Evolutionary conservation across 2,888 invertebrate species (phyloP).

Genomic region (Apodemia zela): DNA sequence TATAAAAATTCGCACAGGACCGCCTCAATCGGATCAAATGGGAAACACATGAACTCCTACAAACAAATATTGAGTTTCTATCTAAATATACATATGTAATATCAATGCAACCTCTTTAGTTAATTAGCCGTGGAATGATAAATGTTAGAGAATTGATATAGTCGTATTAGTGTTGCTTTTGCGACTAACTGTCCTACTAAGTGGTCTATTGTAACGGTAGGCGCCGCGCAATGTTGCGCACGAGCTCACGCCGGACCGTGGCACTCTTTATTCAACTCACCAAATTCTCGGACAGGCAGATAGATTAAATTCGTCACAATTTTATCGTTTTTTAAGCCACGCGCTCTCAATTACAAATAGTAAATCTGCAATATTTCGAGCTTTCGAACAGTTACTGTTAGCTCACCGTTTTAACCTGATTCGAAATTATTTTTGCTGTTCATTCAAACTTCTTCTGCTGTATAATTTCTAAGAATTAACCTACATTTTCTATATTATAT

Average conservation of each 20-base stretch:
- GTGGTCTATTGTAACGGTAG: slow-evolving; percentile 66
- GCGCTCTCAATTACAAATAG: slow-evolving; percentile 36
- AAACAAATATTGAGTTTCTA: background rate
- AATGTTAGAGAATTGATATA: slow-evolving; percentile 23
- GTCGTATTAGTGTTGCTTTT: slow-evolving; percentile 29
- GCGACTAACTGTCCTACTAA: slow-evolving; percentile 55
- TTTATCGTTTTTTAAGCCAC: slow-evolving; percentile 39
- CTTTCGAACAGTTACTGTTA: slow-evolving; percentile 39
- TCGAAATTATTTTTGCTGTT: slow-evolving; percentile 8
- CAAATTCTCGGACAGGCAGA: slow-evolving; percentile 49
- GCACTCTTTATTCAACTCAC: slow-evolving; percentile 39
- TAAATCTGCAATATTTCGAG: slow-evolving; percentile 36
- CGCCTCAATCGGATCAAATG: background rate
- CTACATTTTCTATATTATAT: background rate
- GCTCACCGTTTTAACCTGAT: slow-evolving; percentile 33
- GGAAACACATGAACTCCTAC: background rate
- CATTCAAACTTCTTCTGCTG: background rate
- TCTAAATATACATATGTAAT: background rate
- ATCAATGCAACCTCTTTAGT: background rate
- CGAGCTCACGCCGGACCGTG: slow-evolving; percentile 43
- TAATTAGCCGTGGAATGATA: slow-evolving; percentile 13
- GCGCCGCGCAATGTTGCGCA: slow-evolving; percentile 53
- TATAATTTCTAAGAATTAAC: background rate
- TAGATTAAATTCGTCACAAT: slow-evolving; percentile 52
- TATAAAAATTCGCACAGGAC: background rate